These are phyloP conservation scores for Oxygymnocypris stewartii DNA, from an alignment of 2,113 vertebrate genomes.

Conservation along the genomic window DNA sequence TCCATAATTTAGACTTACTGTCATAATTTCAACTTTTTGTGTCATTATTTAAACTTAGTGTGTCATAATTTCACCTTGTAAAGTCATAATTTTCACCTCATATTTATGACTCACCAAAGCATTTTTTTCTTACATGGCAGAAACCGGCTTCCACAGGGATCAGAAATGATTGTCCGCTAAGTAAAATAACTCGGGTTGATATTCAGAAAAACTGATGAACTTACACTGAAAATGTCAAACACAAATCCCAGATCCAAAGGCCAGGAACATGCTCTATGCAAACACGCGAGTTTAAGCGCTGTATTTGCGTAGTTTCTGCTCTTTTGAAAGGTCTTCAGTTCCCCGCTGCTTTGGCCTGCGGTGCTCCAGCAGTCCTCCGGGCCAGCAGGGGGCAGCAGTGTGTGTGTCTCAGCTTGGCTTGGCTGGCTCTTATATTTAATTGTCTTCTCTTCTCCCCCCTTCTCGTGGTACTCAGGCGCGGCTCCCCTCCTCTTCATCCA, in stretches of 20 bases:
- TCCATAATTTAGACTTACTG: no score
- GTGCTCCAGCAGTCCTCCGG: constrained; percentile 59
- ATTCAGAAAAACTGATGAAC: not conserved
- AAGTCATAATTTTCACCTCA: no score
- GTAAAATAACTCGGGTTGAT: not conserved
- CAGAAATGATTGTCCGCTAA: not conserved
- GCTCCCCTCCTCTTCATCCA: constrained; percentile 99
- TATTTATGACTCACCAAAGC: not conserved
- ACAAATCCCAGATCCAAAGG: not conserved
- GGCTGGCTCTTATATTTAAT: constrained; percentile 73
- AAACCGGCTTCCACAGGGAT: not conserved
- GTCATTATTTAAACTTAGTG: no score
- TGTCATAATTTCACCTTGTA: no score
- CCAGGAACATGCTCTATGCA: not conserved
- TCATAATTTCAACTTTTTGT: no score
- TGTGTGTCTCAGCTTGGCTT: constrained; percentile 62
- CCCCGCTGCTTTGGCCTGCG: constrained; percentile 65
- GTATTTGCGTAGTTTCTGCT: not conserved
- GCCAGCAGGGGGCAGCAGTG: constrained; percentile 63
- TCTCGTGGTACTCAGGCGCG: constrained; percentile 93
- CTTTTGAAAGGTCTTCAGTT: constrained; percentile 61
- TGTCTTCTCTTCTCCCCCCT: constrained; percentile 61
- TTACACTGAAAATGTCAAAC: not conserved
- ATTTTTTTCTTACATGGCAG: not conserved
- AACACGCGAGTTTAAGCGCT: not conserved